Base-by-base conservation (phyloP, 2,113 vertebrate species). In the Sapayoa aenigma region DNA sequence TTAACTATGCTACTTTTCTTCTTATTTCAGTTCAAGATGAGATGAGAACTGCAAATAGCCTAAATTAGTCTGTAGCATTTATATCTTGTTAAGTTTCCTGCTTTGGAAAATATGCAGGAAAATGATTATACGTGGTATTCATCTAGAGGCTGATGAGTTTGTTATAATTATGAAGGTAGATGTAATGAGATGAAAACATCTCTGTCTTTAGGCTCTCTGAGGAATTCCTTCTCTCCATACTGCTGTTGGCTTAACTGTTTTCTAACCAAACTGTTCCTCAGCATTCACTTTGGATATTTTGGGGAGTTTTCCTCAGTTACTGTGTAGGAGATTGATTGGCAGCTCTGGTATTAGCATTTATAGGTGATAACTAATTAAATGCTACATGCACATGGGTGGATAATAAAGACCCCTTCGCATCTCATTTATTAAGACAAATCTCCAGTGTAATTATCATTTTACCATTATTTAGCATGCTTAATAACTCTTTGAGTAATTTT, bases 101-200 rank as follows among this genome's bases (percentile, higher is more conserved):
- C 97, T 97, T 97, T 96, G 95, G 97, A 98, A 98, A 98, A 98
- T 97, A 98, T 95, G 96, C 97, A 98, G 97, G 97, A 97, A 98
- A 98, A 96, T 98, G 97, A 98, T 98, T 98, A 97, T 98, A 97
- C 11, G 87, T 98, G 97, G 97, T 97, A 96, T 97, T 98, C 97
- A 98, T 98, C 97, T 97, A 88, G 66, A 96, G 96, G 90, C 96
- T 98, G 98, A 98, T 98, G 98, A 98, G 97, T 98, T 97, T 98
- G 96, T 98, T 97, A 85, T 98, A 98, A 98, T 98, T 98, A 98
- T 79, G 97, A 97, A 98, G 97, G 97, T 98, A 98, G 97, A 97
- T 96, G 96, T 98, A 98, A 98, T 98, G 98, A 98, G 98, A 98
- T 96, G 97, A 98, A 98, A 98, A 98, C 97, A 98, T 97, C 97